These are phyloP conservation scores for Cephus cinctus DNA, from an alignment of 1,140 invertebrate species.

Conservation along the genomic window DNA sequence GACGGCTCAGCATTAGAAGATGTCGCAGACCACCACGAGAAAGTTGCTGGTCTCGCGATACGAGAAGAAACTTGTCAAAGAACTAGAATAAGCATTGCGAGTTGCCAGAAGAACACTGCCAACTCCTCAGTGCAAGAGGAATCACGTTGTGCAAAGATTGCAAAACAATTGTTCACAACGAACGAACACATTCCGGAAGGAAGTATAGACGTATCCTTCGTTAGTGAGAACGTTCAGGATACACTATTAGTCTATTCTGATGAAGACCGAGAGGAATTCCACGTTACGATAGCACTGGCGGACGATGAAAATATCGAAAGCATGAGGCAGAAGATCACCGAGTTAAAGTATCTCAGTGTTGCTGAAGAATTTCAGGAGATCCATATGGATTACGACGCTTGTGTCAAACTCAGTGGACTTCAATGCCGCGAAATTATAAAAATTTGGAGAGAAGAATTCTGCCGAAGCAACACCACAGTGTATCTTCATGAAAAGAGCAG, in stretches of 20 bases:
- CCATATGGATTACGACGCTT: conserved; percentile 3
- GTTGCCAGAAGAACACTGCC: no score
- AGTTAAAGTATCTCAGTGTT: not conserved
- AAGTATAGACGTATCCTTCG: conserved; percentile 5
- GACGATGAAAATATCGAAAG: not conserved
- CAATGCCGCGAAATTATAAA: conserved; percentile 1
- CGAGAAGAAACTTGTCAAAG: no score
- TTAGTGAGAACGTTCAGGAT: not conserved
- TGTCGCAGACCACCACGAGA: no score
- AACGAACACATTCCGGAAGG: conserved; percentile 5
- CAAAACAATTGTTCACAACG: not conserved
- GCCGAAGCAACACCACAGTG: not conserved
- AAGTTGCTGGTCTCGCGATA: no score
- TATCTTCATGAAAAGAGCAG: conserved; percentile 2
- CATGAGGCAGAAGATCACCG: not conserved
- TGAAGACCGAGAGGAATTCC: not conserved
- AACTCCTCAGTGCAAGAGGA: not conserved
- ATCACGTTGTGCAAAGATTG: not conserved
- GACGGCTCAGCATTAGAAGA: no score
- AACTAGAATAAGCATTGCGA: no score
- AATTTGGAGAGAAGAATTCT: conserved; percentile 3
- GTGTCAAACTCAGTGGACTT: conserved; percentile 4
- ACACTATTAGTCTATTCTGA: conserved; percentile 4
- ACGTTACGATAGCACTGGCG: not conserved
- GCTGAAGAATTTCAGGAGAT: conserved; percentile 13